Evolutionary conservation across 2,888 invertebrate genomes (phyloP), one percentile per base, ranked within the genome.

Genomic region (Malthinus flaveolus): DNA sequence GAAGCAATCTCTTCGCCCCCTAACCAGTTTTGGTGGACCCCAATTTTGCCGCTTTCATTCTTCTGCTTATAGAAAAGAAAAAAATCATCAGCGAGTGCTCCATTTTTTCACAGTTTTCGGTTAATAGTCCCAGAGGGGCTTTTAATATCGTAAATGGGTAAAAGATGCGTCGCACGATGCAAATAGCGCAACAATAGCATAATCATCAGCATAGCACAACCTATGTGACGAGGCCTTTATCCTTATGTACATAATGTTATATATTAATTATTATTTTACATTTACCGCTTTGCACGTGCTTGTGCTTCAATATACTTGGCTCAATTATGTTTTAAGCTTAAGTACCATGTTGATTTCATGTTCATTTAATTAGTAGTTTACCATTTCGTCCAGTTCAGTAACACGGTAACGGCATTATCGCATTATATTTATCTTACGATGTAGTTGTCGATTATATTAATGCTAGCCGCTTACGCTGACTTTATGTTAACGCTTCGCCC

Each of bases 211-310:
- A n/a, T n/a, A n/a, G n/a, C n/a, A n/a, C n/a, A n/a, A n/a, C n/a
- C n/a, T n/a, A n/a, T n/a, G n/a, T n/a, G n/a, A n/a, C n/a, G n/a
- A n/a, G n/a, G n/a, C n/a, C n/a, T 23, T 42, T 42, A 42, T 46
- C 32, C 46, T 36, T 55, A 59, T 12, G 49, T 56, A 55, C 52
- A 49, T 49, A 53, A n/a, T 46, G 33, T 53, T 58, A 46, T 56
- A 53, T 31, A 49, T 53, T 52, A 47, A 54, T 57, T 23, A 23
- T 23, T 23, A 23, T 23, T 23, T 23, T 23, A 23, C 23, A 23
- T 23, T 62, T 58, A 51, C 53, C 49, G 73, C 73, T 74, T 73
- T 69, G 71, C 72, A 73, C 70, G 66, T 68, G 75, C 75, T 75
- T 73, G 63, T 63, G 73, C 73, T 74, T 72, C 33, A 59, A 66